Conservation (phyloP, 2,113 vertebrate species). For the Cyanocitta stelleri region DNA sequence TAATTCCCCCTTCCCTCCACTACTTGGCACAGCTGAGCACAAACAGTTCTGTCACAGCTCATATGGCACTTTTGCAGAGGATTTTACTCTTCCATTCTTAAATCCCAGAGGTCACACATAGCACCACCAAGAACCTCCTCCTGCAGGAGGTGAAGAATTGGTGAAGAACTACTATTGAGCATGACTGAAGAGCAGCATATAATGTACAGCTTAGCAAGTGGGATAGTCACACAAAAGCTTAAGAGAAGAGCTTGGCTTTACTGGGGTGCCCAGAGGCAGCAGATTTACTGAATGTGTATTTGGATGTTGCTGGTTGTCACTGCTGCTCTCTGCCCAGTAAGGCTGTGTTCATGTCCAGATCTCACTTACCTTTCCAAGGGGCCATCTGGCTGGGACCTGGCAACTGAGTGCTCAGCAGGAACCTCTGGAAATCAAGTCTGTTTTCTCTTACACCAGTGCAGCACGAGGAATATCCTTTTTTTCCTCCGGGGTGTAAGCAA, state of each 20-base stretch:
- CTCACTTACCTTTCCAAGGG: not conserved
- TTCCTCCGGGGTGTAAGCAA: not conserved
- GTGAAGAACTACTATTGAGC: not conserved
- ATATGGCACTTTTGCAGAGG: not conserved
- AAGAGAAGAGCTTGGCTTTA: not conserved
- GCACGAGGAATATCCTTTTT: not conserved
- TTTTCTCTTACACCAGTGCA: not conserved
- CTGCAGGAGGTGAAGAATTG: not conserved
- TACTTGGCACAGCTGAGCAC: not conserved
- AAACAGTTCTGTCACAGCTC: not conserved
- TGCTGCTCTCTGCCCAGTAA: not conserved
- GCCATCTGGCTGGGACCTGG: accelerated
- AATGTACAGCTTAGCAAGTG: not conserved
- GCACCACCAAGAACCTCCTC: not conserved
- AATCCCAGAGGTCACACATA: not conserved
- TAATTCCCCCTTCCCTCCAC: not conserved
- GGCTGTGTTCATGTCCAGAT: not conserved
- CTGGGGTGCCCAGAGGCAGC: not conserved
- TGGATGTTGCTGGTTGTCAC: not conserved
- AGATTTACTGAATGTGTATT: not conserved
- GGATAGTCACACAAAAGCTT: accelerated
- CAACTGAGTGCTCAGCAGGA: not conserved
- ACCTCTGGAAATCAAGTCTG: not conserved
- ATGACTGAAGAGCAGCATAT: not conserved
- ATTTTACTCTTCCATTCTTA: not conserved